phyloP scores from a whole-genome alignment of 2,888 invertebrate genomes.

The Micoletzkya japonica region DNA sequence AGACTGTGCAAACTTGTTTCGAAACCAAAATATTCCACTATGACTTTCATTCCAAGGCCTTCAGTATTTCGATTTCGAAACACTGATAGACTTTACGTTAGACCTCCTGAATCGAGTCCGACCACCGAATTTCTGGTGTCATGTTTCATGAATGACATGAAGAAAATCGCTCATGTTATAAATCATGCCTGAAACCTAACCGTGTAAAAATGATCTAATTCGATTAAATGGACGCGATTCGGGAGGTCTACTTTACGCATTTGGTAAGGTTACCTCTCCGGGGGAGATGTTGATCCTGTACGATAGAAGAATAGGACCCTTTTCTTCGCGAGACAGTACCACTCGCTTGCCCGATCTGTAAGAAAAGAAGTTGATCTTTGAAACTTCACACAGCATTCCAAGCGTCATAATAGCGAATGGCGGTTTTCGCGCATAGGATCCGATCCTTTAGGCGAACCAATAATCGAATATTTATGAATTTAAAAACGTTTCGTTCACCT shows the following conservation, averaged over 20 bases:
- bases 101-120: no score
- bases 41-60: no score
- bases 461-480: no score
- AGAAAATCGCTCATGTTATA: no score
- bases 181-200: no score
- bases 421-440: neutral
- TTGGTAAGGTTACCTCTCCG: conserved; percentile 14
- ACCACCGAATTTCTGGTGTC: no score
- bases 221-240: neutral
- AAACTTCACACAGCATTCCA: neutral
- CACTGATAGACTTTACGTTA: no score
- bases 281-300: conserved; percentile 7
- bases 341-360: conserved; percentile 19
- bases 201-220: no score
- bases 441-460: neutral
- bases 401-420: neutral
- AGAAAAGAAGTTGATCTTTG: neutral
- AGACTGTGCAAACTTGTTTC: neutral
- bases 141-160: no score
- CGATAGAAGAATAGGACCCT: conserved; percentile 16
- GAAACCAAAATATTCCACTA: neutral
- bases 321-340: conserved; percentile 11
- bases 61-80: no score
- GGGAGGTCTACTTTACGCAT: no score
- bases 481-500: no score